These are phyloP conservation scores for Himalopsyche tibetana DNA, from an alignment of 2,888 invertebrate genomes.

Conservation along the genomic window DNA sequence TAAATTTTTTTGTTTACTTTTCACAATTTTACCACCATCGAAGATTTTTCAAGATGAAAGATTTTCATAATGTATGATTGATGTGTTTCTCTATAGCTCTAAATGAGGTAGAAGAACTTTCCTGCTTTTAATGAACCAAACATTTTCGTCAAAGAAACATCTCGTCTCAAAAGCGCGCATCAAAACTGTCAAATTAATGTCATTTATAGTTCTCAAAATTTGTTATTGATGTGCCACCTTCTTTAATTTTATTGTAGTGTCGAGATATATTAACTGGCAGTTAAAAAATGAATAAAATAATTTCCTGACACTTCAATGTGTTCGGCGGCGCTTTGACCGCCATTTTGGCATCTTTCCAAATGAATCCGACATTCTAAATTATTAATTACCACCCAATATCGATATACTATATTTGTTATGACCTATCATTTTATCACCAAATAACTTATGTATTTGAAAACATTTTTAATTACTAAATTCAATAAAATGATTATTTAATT, in stretches of 20 bases:
- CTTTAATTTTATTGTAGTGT: neutral
- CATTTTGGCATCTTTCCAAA: conserved; percentile 21
- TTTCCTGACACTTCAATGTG: neutral
- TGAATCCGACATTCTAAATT: neutral
- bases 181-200: conserved; percentile 27
- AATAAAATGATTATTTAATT: too few species aligned
- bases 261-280: conserved; percentile 9
- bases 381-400: too few species aligned
- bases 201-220: neutral
- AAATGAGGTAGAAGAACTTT: neutral
- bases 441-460: too few species aligned
- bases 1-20: too few species aligned
- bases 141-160: neutral
- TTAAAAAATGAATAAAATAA: conserved; percentile 1
- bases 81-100: neutral
- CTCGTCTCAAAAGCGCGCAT: neutral
- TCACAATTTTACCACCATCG: neutral
- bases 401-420: too few species aligned
- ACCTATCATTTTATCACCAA: too few species aligned
- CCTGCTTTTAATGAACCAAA: conserved; percentile 2
- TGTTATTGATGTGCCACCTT: too few species aligned
- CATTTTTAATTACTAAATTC: too few species aligned
- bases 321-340: conserved; percentile 27
- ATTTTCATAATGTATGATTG: neutral
- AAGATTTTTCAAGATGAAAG: conserved; percentile 11